Conservation (phyloP, 2,113 vertebrate genomes). For the Ctenodactylus gundi region DNA sequence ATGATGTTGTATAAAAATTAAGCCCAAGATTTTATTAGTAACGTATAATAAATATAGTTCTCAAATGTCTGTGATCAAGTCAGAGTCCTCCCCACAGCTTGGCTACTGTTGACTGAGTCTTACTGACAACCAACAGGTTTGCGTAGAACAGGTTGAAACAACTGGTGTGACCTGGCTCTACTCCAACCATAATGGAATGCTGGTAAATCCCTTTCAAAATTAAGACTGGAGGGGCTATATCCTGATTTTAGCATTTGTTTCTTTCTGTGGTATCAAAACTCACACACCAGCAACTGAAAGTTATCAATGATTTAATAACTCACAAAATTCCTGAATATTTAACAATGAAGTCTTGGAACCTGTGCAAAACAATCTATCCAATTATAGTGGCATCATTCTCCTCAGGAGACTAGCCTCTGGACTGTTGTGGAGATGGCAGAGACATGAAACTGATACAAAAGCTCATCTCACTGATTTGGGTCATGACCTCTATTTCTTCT, state of each 20-base stretch:
- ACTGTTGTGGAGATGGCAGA: neutral
- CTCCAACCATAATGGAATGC: too few species aligned
- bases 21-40: neutral
- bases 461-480: neutral
- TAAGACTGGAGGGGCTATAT: neutral
- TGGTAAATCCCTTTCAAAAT: neutral
- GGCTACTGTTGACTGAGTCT: neutral
- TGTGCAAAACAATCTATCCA: neutral
- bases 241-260: neutral
- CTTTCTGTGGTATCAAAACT: neutral
- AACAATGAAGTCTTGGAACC: neutral
- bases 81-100: neutral
- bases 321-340: neutral
- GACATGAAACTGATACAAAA: neutral
- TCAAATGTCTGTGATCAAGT: neutral
- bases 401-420: neutral
- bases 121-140: neutral
- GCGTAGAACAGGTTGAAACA: neutral
- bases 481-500: neutral
- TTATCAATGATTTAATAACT: neutral
- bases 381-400: neutral
- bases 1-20: neutral
- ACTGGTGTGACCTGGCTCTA: too few species aligned
- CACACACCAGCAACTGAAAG: neutral
- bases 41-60: neutral